Percentiles rank a stretch among this genome's conserved stretches.
phyloP scores from a whole-genome alignment of 2,888 invertebrate genomes.

The Caenorhabditis sinica region DNA sequence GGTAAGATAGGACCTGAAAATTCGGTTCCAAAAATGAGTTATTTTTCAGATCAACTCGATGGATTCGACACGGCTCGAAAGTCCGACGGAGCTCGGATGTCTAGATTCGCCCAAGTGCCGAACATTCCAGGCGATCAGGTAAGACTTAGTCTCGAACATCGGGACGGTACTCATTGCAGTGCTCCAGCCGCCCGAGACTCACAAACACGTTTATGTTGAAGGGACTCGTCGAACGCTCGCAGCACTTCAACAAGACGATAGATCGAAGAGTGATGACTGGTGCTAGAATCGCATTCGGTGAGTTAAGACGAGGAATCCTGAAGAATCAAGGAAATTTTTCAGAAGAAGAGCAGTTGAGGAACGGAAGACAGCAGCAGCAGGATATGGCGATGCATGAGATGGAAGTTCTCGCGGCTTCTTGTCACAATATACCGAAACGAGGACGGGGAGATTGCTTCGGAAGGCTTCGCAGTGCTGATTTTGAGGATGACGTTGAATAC shows the following conservation, averaged over 20 bases:
- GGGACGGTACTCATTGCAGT: slow-evolving; percentile 37
- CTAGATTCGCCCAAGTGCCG: neutral
- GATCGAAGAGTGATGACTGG: slow-evolving; percentile 54
- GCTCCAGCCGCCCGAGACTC: slow-evolving; percentile 21
- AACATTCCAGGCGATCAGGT: neutral
- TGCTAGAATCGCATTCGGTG: slow-evolving; percentile 60
- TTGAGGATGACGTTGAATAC: neutral
- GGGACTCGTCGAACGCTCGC: slow-evolving; percentile 57
- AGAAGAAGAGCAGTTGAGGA: slow-evolving; percentile 49
- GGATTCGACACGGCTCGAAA: neutral
- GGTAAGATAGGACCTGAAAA: neutral
- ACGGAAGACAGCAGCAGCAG: neutral
- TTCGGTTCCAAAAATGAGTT: neutral
- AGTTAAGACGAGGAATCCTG: too few relatives aligned
- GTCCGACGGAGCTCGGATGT: neutral
- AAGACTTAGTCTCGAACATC: neutral
- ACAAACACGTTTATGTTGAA: slow-evolving; percentile 49
- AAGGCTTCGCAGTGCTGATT: slow-evolving; percentile 45
- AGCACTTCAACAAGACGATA: slow-evolving; percentile 49
- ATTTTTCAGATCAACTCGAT: slow-evolving; percentile 8
- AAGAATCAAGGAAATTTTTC: neutral
- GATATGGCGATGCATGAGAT: slow-evolving; percentile 6
- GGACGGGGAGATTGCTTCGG: slow-evolving; percentile 60
- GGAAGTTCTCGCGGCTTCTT: slow-evolving; percentile 18
- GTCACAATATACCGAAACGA: slow-evolving; percentile 39